Base-by-base conservation (phyloP, 1,140 invertebrate genomes). In the Dreissena rostriformis region DNA sequence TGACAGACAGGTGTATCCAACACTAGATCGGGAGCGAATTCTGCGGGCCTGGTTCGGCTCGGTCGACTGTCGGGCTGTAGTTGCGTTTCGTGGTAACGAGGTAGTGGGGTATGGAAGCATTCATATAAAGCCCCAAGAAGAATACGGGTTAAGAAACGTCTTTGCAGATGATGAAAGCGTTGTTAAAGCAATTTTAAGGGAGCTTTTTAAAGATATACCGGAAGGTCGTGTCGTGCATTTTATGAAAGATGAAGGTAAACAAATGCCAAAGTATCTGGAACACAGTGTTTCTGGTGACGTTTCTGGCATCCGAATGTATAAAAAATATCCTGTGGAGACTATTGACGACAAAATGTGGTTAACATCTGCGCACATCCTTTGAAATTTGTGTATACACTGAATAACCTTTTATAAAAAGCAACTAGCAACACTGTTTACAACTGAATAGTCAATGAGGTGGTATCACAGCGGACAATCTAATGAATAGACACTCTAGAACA, bases 91-190 rank as follows among this genome's bases (percentile, higher is more conserved):
- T 39, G 26, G 49, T 39, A 39, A 49, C 15, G 11, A 49, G n/a
- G 68, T 49, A 15, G 26, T 71, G 8, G 68, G 68, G 6, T 71
- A 39, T 71, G 68, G 68, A 1, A 29, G 24, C 14, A 39, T 71
- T 11, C 68, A 71, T 71, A 29, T 7, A 39, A 71, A 29, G 68
- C n/a, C 26, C n/a, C 26, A 71, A 71, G 11, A 49, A 22, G n/a
- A 39, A 19, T 29, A 12, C n/a, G 68, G 68, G n/a, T 39, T 71
- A 0, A 10, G 68, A 5, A 71, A 49, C 49, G 68, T 71, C 8
- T 71, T 71, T 39, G 68, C 68, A 10, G 28, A 71, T 12, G 49
- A 39, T n/a, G 68, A 71, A 49, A n/a, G 14, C n/a, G 39, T 71
- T 15, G 68, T 49, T 39, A 39, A 29, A n/a, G 39, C 26, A 17